Evolutionary conservation across 2,888 invertebrate genomes (phyloP), one percentile per base, ranked within the genome.

Genomic region (Alsophila aescularia): DNA sequence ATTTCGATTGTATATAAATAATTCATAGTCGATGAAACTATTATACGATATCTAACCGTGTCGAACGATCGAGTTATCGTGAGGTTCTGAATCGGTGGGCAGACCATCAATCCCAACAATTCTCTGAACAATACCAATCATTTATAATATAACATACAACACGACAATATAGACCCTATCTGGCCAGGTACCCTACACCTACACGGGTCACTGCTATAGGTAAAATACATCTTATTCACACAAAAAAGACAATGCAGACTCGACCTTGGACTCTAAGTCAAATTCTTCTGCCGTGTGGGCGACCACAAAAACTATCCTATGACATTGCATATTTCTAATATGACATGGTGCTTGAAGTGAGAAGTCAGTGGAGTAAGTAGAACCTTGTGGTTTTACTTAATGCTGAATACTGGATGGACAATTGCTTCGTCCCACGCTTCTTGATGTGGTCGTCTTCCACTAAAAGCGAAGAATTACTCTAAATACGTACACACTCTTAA

Each of bases 261-360:
- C 71, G 80, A 89, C 90, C 90, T 90, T 90, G 88, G 73, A 61
- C 71, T 79, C 83, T 83, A 88, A 90, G 89, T 89, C 89, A 84
- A 90, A 90, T 90, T 89, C 88, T 90, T 90, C 79, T 76, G 75
- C 65, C 67, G 84, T 75, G 90, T 90, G 87, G 90, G 90, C 84
- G 87, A 82, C 72, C 77, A 85, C 88, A 90, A 91, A 91, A 90
- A 91, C 90, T 91, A 83, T 90, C 87, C 87, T 89, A 85, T 88
- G 87, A 88, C 89, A 88, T 89, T 91, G 89, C 77, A 53, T 54
- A 48, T 55, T 54, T 62, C 75, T 69, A 66, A 10, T 69, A 8
- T 40, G 56, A 87, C 83, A 88, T 43, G 66, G 89, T 89, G 79
- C 81, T 75, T 79, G 10, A 42, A 49, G 52, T 48, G 27, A 52